These are phyloP conservation scores for Myiozetetes cayanensis DNA, from an alignment of 2,113 vertebrate species.

Conservation along the genomic window DNA sequence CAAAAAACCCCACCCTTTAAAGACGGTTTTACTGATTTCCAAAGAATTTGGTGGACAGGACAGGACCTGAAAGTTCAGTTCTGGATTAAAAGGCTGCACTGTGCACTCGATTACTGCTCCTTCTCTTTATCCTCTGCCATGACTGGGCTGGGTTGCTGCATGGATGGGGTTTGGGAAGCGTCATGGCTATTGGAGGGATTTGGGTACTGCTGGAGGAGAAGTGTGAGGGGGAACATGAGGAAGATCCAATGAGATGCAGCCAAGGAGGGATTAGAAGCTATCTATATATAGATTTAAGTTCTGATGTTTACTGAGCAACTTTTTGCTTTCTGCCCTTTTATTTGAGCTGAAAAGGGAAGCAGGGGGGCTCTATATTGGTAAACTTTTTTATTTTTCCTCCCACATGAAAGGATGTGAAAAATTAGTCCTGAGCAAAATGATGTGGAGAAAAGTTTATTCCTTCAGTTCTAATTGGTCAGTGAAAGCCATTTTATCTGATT, in stretches of 20 bases:
- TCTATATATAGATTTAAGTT: background rate
- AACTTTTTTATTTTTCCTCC: background rate
- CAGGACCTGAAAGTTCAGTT: background rate
- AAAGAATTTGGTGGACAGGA: background rate
- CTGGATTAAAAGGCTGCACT: background rate
- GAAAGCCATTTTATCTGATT: background rate
- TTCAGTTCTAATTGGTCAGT: background rate
- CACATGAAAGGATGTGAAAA: background rate
- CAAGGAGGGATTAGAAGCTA: background rate
- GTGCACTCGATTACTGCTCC: accelerated
- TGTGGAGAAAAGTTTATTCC: background rate
- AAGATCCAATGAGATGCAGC: background rate
- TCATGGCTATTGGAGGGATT: background rate
- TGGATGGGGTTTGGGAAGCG: background rate
- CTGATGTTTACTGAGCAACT: background rate
- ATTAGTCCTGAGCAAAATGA: background rate
- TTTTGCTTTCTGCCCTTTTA: background rate
- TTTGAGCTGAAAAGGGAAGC: background rate
- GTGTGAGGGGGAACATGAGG: background rate
- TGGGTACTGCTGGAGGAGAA: background rate
- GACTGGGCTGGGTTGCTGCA: background rate
- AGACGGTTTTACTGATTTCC: background rate
- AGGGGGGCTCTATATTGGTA: accelerated
- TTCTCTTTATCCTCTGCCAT: background rate
- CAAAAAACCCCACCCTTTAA: background rate